Base-by-base conservation (phyloP, 2,797 vertebrate genomes). In the Cirrhinus mrigala region DNA sequence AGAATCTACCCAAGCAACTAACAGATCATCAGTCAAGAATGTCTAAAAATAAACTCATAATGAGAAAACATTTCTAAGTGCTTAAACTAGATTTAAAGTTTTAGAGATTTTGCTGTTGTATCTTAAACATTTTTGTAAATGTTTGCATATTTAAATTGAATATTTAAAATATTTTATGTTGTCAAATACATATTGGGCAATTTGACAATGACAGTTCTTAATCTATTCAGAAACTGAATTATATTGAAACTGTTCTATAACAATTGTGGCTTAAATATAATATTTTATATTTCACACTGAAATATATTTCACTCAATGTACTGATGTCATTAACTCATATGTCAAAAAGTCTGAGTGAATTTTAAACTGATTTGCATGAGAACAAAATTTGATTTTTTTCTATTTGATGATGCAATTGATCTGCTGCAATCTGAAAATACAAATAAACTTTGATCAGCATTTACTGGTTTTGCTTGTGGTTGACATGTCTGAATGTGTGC, bases 391-490 rank as follows among this genome's bases (percentile, higher is more conserved):
- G 1, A 56, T 60, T 44, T 15, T 3, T 60, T 22, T 40, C 11
- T 40, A 73, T 22, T 44, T 40, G 33, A 56, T 24, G 22, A 16
- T 60, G 54, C 14, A 33, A 54, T 20, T 52, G 14, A 60, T 24
- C 6, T 0, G 24, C 3, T 79, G 15, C 16, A 29, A 48, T 66
- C 15, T 22, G 58, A 14, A 79, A 15, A 40, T 5, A 14, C 40
- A 52, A 80, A 68, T 68, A 68, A 80, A 68, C 46, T 29, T 27
- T 29, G 18, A 80, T 80, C 60, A 80, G 40, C 40, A 40, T 33
- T 20, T 5, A 15, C 46, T 50, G 15, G 14, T 20, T 66, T 75
- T 12, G 0, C 9, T 6, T 54, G 73, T 54, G 48, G 27, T 75
- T 52, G 40, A 40, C 5, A 6, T 6, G 4, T 40, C 3, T 40